Percentiles rank a stretch among this genome's conserved stretches.
Conservation (phyloP, 1,140 invertebrate genomes). For the Leptinotarsa defecta region DNA sequence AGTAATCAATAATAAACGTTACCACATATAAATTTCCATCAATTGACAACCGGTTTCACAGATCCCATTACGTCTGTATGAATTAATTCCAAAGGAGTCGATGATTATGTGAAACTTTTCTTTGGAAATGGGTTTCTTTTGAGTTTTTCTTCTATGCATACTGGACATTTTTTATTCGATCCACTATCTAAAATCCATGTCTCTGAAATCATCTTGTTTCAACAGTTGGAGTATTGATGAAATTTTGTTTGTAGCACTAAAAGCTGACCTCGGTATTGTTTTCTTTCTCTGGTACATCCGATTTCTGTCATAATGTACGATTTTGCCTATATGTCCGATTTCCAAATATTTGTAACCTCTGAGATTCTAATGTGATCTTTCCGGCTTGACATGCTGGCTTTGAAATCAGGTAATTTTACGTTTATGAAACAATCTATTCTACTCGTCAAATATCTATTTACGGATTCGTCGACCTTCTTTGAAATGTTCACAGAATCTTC, state of each 20-base stretch:
- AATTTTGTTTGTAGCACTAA: background rate
- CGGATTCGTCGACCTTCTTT: no score
- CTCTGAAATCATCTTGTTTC: background rate
- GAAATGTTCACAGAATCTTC: background rate
- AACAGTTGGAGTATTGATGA: background rate
- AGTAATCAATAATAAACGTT: background rate
- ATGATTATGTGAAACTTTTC: background rate
- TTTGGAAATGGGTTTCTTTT: background rate
- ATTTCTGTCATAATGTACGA: background rate
- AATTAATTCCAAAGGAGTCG: background rate
- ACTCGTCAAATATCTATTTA: no score
- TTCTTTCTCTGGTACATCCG: background rate
- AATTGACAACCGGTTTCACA: background rate
- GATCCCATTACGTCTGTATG: background rate
- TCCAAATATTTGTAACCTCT: background rate
- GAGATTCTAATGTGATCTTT: background rate
- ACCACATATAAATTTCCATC: background rate
- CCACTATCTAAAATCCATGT: background rate
- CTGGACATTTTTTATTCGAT: background rate
- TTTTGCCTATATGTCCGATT: background rate
- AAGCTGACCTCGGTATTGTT: background rate
- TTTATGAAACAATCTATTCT: no score
- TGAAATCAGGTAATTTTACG: no score
- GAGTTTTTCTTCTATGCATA: background rate
- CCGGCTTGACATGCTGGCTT: background rate